phyloP scores from a whole-genome alignment of 2,797 vertebrate genomes.

The Poeciliopsis gracilis region DNA sequence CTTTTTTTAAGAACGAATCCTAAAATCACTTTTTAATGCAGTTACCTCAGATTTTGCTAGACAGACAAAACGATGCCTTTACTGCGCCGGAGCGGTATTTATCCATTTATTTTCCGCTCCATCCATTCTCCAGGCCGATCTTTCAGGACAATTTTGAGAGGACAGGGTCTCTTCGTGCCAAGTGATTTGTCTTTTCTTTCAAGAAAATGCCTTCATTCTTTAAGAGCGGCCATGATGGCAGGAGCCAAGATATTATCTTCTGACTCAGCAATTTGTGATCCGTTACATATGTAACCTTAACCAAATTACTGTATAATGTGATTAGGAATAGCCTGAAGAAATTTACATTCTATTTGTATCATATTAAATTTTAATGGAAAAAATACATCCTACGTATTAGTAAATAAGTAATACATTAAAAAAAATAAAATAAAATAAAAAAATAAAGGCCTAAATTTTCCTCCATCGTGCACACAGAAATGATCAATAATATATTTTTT shows the following conservation, averaged over 20 bases:
- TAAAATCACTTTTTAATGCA: slow-evolving; percentile 46
- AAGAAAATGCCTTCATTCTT: slow-evolving; percentile 49
- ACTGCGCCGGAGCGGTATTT: slow-evolving; percentile 26
- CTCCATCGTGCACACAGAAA: not conserved
- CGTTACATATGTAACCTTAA: slow-evolving; percentile 26
- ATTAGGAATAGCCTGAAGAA: not conserved
- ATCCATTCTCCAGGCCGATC: slow-evolving; percentile 59
- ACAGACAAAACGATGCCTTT: slow-evolving; percentile 39
- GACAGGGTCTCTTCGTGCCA: slow-evolving; percentile 46
- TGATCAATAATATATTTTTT: not conserved
- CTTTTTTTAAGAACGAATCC: not conserved
- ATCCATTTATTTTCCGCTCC: slow-evolving; percentile 57
- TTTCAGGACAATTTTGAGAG: slow-evolving; percentile 45
- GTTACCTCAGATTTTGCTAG: slow-evolving; percentile 43
- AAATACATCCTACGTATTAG: not conserved
- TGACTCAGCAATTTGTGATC: slow-evolving; percentile 17
- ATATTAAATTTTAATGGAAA: slow-evolving; percentile 2
- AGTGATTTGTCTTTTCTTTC: slow-evolving; percentile 61
- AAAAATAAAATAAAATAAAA: not conserved
- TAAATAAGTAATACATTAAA: not conserved
- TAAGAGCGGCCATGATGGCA: slow-evolving; percentile 11
- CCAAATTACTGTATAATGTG: not conserved
- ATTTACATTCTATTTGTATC: not conserved
- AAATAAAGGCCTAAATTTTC: not conserved
- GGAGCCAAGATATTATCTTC: slow-evolving; percentile 34